Evolutionary conservation across 1,140 invertebrate species (phyloP), one percentile per base, ranked within the genome.

Genomic region (Magallana ariakensis): DNA sequence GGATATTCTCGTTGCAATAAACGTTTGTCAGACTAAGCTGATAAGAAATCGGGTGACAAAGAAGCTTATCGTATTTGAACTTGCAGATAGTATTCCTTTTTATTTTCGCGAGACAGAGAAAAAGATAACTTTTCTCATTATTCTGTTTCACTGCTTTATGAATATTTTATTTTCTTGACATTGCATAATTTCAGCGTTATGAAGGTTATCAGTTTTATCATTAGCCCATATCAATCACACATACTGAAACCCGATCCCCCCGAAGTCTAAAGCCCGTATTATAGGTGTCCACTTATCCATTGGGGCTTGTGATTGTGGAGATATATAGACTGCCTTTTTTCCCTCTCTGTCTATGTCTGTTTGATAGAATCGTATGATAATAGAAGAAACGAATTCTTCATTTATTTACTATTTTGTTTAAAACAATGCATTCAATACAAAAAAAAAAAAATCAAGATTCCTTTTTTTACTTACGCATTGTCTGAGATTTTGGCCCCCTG

Each of bases 121-220:
- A 80, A 85, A 85, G 16, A 80, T 87, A 75, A 58, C 83, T 16
- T 66, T 85, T 85, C 87, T 87, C 62, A 85, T 87, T 89, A 89
- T 89, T 87, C 87, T 83, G 84, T 87, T 66, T 56, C 66, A 75
- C 66, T 19, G 75, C n/a, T 66, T 84, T 82, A 89, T 89, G 84
- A 87, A 89, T 89, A 89, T 89, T 87, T 89, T 83, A 87, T 87
- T 66, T 56, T 62, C 58, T 26, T 54, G n/a, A 85, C 70, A 75
- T 87, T 88, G 87, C 87, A 89, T 89, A 89, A 87, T 87, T 89
- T 86, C 82, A 75, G 46, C 83, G 22, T 85, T 85, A 82, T 46
- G 15, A 56, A 19, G 26, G 82, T 58, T 82, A 57, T 84, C 82
- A 22, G 56, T 84, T 60, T 84, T 58, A 84, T 84, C 82, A 46